Evolutionary conservation across 1,140 invertebrate species (phyloP).

Genomic region (Camponotus vicinus): DNA sequence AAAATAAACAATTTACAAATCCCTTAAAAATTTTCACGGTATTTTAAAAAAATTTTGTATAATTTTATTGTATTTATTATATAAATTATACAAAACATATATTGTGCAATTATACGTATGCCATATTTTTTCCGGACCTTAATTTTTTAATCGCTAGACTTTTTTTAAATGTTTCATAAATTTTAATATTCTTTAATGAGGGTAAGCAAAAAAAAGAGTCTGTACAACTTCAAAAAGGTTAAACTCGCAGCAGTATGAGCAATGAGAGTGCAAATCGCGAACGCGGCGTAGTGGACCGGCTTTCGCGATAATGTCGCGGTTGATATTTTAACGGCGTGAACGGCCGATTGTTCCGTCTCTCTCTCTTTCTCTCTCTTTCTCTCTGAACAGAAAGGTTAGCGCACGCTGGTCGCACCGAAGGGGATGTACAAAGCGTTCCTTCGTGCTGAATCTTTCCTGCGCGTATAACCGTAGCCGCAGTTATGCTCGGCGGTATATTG

Average conservation of each 20-base stretch:
- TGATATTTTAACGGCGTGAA: conserved; percentile 55
- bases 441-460: conserved; percentile 38
- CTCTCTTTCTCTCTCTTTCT: not conserved
- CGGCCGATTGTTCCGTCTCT: conserved; percentile 34
- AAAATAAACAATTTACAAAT: not conserved
- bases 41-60: not conserved
- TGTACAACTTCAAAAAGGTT: not conserved
- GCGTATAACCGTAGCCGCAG: not conserved
- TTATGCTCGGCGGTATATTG: conserved; percentile 20
- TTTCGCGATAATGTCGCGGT: conserved; percentile 43
- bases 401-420: conserved; percentile 29
- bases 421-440: conserved; percentile 29
- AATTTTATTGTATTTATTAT: no score
- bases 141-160: no score
- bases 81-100: no score
- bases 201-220: not conserved
- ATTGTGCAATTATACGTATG: no score
- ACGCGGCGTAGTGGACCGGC: not conserved
- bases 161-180: no score
- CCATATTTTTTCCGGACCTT: no score
- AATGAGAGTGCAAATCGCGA: conserved; percentile 39
- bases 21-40: not conserved
- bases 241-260: not conserved
- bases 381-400: conserved; percentile 33
- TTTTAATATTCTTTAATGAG: not conserved